phyloP scores from a whole-genome alignment of 2,113 vertebrate species.

The Tylochromis polylepis region DNA sequence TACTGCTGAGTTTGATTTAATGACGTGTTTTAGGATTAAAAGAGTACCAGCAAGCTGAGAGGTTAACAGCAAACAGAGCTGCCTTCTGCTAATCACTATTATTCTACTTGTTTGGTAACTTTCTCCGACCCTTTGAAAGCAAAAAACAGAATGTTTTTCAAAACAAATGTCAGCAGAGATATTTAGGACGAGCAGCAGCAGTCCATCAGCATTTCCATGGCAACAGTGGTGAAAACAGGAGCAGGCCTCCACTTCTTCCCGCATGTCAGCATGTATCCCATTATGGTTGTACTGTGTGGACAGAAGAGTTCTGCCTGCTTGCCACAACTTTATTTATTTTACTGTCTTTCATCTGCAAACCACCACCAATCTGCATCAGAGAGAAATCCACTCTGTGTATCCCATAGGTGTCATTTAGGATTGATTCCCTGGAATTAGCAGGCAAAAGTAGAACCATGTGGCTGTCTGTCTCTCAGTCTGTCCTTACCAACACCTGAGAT shows the following conservation, averaged over 20 bases:
- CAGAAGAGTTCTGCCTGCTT: constrained; percentile 60
- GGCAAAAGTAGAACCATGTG: constrained; percentile 68
- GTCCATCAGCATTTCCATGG: constrained; percentile 40
- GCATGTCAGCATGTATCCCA: constrained; percentile 63
- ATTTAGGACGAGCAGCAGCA: constrained; percentile 1
- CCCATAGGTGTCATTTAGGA: constrained; percentile 73
- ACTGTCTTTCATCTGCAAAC: constrained; percentile 72
- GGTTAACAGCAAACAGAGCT: constrained; percentile 46
- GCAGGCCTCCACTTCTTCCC: constrained; percentile 30
- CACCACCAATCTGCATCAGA: constrained; percentile 70
- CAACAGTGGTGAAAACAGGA: constrained; percentile 46
- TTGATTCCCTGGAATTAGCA: constrained; percentile 70
- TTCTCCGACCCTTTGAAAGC: neutral
- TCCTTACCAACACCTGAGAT: constrained; percentile 54
- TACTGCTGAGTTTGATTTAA: constrained; percentile 56
- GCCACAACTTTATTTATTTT: constrained; percentile 73
- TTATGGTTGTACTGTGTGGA: constrained; percentile 64
- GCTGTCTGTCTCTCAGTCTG: constrained; percentile 50
- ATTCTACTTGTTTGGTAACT: constrained; percentile 10
- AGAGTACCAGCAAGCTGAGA: constrained; percentile 23
- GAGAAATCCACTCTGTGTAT: constrained; percentile 64
- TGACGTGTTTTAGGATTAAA: constrained; percentile 48
- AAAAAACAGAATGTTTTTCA: neutral
- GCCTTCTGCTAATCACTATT: constrained; percentile 18
- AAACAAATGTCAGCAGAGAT: neutral